These are phyloP conservation scores for Carabus problematicus DNA, from an alignment of 2,888 invertebrate genomes.

Conservation along the genomic window DNA sequence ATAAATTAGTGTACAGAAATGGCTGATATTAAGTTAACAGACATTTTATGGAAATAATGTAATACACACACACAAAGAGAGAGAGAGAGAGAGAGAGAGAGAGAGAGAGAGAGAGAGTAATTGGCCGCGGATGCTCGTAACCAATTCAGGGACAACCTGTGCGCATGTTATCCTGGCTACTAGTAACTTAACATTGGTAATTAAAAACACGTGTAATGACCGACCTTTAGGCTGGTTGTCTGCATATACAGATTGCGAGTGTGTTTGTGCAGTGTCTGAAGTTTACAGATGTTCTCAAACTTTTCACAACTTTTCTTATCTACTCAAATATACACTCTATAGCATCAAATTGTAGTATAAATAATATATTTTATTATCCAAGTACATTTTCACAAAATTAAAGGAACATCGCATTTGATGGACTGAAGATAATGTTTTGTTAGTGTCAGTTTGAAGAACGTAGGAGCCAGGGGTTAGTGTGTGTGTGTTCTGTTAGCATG, in stretches of 20 bases:
- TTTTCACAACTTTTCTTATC: no score
- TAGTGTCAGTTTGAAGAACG: no score
- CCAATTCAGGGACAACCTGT: slow-evolving; percentile 6
- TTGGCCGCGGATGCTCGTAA: slow-evolving; percentile 9
- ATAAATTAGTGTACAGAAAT: background rate
- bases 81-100: background rate
- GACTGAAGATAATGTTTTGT: no score
- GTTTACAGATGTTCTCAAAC: no score
- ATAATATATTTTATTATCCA: no score
- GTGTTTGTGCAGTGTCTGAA: no score
- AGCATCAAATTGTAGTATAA: no score
- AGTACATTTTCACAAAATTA: no score
- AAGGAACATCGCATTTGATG: no score
- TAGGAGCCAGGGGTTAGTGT: no score
- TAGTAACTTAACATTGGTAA: background rate
- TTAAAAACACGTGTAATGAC: slow-evolving; percentile 12
- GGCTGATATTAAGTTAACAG: slow-evolving; percentile 22
- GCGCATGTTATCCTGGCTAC: slow-evolving; percentile 1
- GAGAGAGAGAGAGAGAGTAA: slow-evolving; percentile 12
- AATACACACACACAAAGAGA: background rate
- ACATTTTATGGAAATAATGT: slow-evolving; percentile 23
- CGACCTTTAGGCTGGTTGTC: background rate
- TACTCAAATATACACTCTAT: no score
- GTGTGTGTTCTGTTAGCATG: no score
- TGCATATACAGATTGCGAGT: background rate